Evolutionary conservation across 2,888 invertebrate species (phyloP).

Genomic region (Phorcus lineatus): DNA sequence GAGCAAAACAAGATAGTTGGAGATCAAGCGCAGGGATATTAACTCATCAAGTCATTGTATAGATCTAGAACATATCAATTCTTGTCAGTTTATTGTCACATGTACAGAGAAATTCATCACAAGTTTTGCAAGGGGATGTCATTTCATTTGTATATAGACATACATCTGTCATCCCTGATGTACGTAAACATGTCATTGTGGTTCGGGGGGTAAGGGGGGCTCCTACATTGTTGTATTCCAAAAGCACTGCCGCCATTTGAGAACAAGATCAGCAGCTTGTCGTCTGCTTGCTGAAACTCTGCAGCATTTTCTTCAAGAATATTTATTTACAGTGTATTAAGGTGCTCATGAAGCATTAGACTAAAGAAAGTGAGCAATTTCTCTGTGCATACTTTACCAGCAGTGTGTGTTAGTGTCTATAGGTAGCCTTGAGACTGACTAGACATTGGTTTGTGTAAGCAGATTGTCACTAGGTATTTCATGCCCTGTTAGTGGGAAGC

Average conservation of each 20-base stretch:
- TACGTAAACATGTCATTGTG: background rate
- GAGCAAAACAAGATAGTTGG: conserved; percentile 16
- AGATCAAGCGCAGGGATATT: background rate
- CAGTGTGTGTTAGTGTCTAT: background rate
- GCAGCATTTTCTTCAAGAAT: conserved; percentile 13
- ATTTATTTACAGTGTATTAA: conserved; percentile 12
- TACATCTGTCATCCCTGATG: conserved; percentile 5
- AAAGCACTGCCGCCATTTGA: conserved; percentile 24
- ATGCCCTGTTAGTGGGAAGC: too few species aligned
- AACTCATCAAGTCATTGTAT: conserved; percentile 21
- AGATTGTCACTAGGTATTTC: too few species aligned
- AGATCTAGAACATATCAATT: conserved; percentile 29
- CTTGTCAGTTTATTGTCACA: conserved; percentile 2
- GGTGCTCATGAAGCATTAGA: background rate
- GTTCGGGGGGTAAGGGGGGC: background rate
- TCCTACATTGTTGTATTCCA: background rate
- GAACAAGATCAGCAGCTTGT: background rate
- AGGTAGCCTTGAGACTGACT: background rate
- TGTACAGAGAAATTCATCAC: conserved; percentile 30
- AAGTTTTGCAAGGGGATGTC: background rate
- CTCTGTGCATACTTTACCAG: conserved; percentile 17
- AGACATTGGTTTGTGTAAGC: too few species aligned
- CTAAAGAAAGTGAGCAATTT: conserved; percentile 13
- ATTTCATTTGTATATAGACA: conserved; percentile 15
- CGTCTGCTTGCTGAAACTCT: background rate